Conservation (phyloP, 2,888 invertebrate species). For the Harpagoxenus sublaevis region DNA sequence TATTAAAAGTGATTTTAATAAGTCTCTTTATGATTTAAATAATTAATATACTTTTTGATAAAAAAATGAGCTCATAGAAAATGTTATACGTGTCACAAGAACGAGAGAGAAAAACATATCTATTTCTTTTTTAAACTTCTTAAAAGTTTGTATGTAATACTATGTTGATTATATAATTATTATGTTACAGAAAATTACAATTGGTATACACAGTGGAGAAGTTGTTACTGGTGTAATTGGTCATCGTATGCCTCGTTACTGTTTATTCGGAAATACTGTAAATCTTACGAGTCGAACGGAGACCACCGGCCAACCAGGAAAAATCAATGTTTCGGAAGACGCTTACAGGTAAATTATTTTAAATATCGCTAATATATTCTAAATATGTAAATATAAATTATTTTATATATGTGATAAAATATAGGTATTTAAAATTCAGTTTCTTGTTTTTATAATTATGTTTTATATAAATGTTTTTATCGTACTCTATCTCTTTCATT, state of each 20-base stretch:
- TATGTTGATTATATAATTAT: not conserved
- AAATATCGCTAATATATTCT: not conserved
- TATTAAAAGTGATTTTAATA: not conserved
- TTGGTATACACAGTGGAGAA: conserved; percentile 97
- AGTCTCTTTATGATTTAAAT: not conserved
- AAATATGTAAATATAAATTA: not conserved
- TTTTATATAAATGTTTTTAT: not conserved
- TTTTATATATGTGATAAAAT: not conserved
- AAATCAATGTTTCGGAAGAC: conserved; percentile 96
- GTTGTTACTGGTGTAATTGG: conserved; percentile 98
- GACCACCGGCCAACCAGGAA: conserved; percentile 95
- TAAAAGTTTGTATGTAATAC: not conserved
- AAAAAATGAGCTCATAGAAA: not conserved
- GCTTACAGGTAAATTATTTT: conserved; percentile 91
- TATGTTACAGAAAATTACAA: conserved; percentile 93
- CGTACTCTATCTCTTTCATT: not conserved
- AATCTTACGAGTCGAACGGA: conserved; percentile 97
- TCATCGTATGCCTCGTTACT: conserved; percentile 96
- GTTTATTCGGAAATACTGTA: conserved; percentile 97
- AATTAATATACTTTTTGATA: not conserved
- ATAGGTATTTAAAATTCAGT: not conserved
- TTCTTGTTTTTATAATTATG: not conserved
- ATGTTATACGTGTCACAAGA: not conserved
- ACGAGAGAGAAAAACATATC: not conserved
- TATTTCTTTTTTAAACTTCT: not conserved